Conservation (phyloP, 2,888 invertebrate species). For the Uropetala carovei region DNA sequence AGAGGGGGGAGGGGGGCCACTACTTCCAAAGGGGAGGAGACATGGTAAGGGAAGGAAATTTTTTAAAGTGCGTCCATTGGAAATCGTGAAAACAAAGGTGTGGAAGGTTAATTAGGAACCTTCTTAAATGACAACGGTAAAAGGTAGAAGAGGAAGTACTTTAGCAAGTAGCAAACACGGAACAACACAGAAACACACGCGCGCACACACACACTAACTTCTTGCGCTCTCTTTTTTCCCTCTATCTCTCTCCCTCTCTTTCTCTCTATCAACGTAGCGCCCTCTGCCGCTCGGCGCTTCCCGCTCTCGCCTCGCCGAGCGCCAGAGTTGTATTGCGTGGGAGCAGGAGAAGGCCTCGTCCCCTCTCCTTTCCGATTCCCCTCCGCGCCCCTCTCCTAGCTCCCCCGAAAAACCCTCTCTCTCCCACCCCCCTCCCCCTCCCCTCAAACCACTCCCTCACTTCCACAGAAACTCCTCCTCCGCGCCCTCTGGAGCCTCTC, state of each 20-base stretch:
- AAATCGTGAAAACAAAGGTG: not conserved
- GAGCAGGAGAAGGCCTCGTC: not conserved
- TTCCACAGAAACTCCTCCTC: not conserved
- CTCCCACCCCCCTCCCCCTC: not conserved
- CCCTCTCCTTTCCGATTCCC: not conserved
- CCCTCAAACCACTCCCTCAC: not conserved
- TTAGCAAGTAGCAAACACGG: not conserved
- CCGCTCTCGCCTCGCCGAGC: constrained; percentile 25
- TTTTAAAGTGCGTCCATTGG: not conserved
- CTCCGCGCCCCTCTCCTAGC: not conserved
- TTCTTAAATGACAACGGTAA: not conserved
- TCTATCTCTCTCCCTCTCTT: no score
- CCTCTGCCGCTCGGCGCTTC: not conserved
- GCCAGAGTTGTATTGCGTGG: constrained; percentile 46
- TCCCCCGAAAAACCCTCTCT: no score
- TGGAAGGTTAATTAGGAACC: not conserved
- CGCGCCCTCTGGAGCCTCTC: not conserved
- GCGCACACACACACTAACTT: not conserved
- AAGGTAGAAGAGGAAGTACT: not conserved
- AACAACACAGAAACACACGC: not conserved
- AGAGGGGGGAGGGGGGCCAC: not conserved
- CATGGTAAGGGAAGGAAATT: not conserved
- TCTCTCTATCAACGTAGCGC: not conserved
- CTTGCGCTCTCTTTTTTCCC: not conserved
- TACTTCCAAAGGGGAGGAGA: not conserved